phyloP scores from a whole-genome alignment of 2,797 vertebrate species.

The Phalanger gymnotis region DNA sequence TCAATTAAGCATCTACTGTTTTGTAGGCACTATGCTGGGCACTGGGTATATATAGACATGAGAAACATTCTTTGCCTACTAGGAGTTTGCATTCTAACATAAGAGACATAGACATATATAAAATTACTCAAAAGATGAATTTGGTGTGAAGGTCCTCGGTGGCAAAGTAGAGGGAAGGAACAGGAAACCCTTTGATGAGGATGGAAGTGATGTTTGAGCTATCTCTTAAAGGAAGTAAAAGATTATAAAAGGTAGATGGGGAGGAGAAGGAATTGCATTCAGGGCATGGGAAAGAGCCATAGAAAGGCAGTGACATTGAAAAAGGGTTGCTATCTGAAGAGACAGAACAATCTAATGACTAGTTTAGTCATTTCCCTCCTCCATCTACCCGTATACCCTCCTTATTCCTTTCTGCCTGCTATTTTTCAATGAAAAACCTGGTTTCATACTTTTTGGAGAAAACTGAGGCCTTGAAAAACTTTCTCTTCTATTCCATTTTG shows the following conservation, averaged over 20 bases:
- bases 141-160: background rate
- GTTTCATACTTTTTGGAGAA: background rate
- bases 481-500: background rate
- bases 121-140: background rate
- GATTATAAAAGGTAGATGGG: background rate
- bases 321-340: background rate
- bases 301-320: background rate
- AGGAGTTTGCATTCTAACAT: background rate
- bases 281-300: background rate
- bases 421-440: background rate
- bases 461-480: background rate
- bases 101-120: background rate
- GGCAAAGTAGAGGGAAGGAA: background rate
- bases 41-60: background rate
- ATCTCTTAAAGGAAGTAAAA: background rate
- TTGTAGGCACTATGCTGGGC: background rate
- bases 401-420: background rate
- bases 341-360: background rate
- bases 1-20: background rate
- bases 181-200: background rate
- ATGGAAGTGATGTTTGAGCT: background rate
- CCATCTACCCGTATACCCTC: accelerated
- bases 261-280: background rate
- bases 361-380: too few relatives aligned
- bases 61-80: background rate